Evolutionary conservation across 2,888 invertebrate genomes (phyloP).

Genomic region (Drosophila parthenogenetica): DNA sequence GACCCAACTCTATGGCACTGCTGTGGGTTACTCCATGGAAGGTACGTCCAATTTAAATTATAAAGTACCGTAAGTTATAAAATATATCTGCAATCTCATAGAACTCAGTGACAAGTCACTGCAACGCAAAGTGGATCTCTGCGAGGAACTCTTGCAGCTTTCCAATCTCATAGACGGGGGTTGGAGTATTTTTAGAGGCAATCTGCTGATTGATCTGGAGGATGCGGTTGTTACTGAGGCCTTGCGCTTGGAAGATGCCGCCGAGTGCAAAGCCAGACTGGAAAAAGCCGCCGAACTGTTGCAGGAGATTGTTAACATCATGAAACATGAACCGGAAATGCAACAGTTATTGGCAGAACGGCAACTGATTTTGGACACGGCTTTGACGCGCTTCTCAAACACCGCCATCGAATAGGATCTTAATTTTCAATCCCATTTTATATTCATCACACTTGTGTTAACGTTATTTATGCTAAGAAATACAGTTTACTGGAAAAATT

Average conservation of each 20-base stretch:
- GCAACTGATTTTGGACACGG: conserved; percentile 85
- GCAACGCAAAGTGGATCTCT: conserved; percentile 88
- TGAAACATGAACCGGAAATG: conserved; percentile 88
- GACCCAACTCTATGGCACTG: conserved; percentile 89
- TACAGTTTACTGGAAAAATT: background rate
- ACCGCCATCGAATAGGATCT: background rate
- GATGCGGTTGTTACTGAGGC: conserved; percentile 87
- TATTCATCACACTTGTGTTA: background rate
- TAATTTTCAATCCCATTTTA: background rate
- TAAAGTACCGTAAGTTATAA: too few relatives aligned
- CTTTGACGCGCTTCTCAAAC: conserved; percentile 69
- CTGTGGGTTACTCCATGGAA: conserved; percentile 86
- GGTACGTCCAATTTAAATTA: conserved; percentile 83
- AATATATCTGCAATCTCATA: conserved; percentile 57
- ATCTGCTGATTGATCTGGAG: conserved; percentile 88
- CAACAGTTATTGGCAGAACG: conserved; percentile 86
- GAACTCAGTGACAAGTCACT: conserved; percentile 87
- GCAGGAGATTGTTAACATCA: conserved; percentile 87
- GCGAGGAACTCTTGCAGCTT: conserved; percentile 88
- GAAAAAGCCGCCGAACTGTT: conserved; percentile 87
- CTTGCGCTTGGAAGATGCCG: conserved; percentile 86
- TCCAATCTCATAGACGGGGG: conserved; percentile 89
- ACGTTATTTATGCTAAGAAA: background rate
- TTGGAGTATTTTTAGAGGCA: conserved; percentile 88
- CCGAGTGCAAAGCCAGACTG: conserved; percentile 86